Percentiles rank a stretch among this genome's conserved stretches.
Evolutionary conservation across 2,888 invertebrate genomes (phyloP).

Genomic region (Rhopalosiphum nymphaeae): DNA sequence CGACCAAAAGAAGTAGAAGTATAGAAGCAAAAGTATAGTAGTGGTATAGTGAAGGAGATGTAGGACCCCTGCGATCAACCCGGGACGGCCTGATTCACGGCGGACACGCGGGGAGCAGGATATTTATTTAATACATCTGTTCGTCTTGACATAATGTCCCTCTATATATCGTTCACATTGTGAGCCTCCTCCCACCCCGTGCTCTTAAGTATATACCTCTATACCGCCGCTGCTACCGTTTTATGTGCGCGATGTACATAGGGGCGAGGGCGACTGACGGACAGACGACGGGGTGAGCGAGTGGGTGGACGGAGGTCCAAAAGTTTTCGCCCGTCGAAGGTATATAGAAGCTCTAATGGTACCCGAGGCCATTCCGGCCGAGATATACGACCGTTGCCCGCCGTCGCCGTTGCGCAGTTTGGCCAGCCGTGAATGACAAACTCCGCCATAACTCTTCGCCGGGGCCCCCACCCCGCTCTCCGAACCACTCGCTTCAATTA

Average conservation of each 20-base stretch:
- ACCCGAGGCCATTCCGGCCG: conserved; percentile 64
- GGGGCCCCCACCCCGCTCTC: conserved; percentile 67
- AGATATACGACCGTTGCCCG: conserved; percentile 64
- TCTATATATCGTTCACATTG: conserved; percentile 74
- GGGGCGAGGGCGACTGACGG: neutral
- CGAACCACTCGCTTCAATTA: conserved; percentile 64
- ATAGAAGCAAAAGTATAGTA: conserved; percentile 1
- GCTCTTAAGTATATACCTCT: conserved; percentile 28
- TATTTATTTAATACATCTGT: conserved; percentile 76
- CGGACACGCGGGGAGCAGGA: conserved; percentile 68
- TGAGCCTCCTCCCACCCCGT: conserved; percentile 60
- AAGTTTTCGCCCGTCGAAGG: conserved; percentile 65
- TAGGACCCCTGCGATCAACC: conserved; percentile 41
- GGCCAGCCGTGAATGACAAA: conserved; percentile 65
- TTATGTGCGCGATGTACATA: conserved; percentile 61
- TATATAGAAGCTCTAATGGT: conserved; percentile 65
- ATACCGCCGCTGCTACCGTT: conserved; percentile 30
- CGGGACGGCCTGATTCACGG: conserved; percentile 52
- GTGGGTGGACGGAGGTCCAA: conserved; percentile 43
- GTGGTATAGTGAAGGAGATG: neutral
- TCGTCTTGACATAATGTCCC: conserved; percentile 78
- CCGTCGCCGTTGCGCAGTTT: conserved; percentile 60
- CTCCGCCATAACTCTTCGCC: conserved; percentile 66
- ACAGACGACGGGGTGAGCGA: neutral
- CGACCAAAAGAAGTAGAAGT: neutral